These are phyloP conservation scores for Epinephelus cyanopodus DNA, from an alignment of 2,113 vertebrate species.

Conservation along the genomic window DNA sequence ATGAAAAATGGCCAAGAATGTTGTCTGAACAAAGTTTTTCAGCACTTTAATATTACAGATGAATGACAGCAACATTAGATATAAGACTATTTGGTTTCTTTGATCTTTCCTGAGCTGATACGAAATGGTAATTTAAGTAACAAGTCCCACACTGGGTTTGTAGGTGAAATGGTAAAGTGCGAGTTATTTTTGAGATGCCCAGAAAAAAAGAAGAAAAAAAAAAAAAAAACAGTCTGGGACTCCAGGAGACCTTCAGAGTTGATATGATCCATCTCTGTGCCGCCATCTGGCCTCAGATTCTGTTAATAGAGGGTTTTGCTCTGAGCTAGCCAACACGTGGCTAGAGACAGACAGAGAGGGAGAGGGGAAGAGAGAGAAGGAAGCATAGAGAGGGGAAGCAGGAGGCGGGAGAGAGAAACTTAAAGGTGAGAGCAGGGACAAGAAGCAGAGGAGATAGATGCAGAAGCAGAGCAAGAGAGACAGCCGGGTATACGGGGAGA, in stretches of 20 bases:
- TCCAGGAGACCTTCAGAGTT: conserved; percentile 55
- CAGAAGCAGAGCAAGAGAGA: conserved; percentile 20
- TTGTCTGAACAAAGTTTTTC: conserved; percentile 27
- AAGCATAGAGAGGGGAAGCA: conserved; percentile 7
- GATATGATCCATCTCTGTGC: conserved; percentile 67
- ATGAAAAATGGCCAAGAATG: conserved; percentile 11
- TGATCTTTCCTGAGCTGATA: conserved; percentile 1
- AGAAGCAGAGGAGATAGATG: conserved; percentile 14
- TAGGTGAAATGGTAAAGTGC: conserved; percentile 57
- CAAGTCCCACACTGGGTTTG: conserved; percentile 38
- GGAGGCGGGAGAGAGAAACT: conserved; percentile 23
- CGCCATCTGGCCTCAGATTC: conserved; percentile 71
- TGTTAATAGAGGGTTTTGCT: conserved; percentile 67
- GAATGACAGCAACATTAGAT: background rate
- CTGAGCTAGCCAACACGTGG: conserved; percentile 59
- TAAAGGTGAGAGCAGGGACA: conserved; percentile 42
- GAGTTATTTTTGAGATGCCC: conserved; percentile 51
- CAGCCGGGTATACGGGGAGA: conserved; percentile 7
- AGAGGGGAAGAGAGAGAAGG: background rate
- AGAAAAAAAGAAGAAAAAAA: background rate
- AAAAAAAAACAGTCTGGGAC: conserved; percentile 19
- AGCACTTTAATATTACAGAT: background rate
- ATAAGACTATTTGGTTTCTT: background rate
- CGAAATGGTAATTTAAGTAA: conserved; percentile 13
- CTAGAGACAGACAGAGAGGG: conserved; percentile 23